Conservation (phyloP, 2,113 vertebrate species). For the Tringa solitaria region DNA sequence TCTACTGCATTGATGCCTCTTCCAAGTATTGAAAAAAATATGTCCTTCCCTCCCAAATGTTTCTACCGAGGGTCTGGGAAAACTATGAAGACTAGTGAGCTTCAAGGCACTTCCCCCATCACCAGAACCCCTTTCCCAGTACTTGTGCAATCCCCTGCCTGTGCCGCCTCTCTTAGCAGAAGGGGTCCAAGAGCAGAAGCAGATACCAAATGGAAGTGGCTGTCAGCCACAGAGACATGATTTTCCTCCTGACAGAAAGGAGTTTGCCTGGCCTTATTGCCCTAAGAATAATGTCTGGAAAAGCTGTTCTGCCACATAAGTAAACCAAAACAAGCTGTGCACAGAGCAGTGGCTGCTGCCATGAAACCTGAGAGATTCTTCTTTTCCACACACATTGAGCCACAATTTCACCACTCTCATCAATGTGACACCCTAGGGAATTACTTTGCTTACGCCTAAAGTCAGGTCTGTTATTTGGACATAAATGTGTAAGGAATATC, state of each 20-base stretch:
- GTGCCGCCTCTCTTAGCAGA: background rate
- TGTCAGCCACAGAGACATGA: background rate
- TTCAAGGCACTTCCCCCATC: background rate
- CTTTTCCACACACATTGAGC: background rate
- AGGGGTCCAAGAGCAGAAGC: background rate
- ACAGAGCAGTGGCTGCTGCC: background rate
- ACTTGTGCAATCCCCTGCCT: background rate
- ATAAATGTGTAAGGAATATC: background rate
- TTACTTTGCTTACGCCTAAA: background rate
- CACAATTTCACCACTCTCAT: background rate
- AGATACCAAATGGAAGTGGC: background rate
- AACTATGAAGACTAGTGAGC: background rate
- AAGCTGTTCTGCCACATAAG: background rate
- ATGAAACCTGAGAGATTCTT: background rate
- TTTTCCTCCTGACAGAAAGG: background rate
- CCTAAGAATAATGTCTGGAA: background rate
- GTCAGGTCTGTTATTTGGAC: background rate
- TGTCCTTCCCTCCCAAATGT: background rate
- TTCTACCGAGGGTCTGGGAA: background rate
- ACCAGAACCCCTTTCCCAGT: background rate
- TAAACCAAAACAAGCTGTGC: background rate
- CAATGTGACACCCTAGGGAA: background rate
- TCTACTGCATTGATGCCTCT: rapidly evolving
- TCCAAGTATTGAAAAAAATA: background rate
- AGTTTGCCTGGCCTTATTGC: background rate